Evolutionary conservation across 2,797 vertebrate genomes (phyloP).

Genomic region (Aselliscus stoliczkanus): DNA sequence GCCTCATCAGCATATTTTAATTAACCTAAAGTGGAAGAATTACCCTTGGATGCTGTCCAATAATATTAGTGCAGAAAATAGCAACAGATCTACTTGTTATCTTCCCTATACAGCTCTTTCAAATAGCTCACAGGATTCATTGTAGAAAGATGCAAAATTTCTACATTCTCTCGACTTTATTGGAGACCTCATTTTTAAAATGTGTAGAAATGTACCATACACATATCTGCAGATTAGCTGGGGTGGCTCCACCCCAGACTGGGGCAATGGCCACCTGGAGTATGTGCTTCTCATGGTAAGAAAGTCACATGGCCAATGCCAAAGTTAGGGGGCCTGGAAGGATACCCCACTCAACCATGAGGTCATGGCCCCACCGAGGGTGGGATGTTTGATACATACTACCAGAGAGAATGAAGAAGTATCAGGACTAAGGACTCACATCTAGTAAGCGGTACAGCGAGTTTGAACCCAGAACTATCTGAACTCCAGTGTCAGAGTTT

Average conservation of each 20-base stretch:
- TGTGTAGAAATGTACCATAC: not conserved
- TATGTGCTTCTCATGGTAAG: not conserved
- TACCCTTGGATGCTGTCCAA: constrained; percentile 8
- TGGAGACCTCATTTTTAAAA: not conserved
- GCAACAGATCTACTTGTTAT: not conserved
- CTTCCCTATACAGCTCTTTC: not conserved
- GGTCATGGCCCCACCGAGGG: too few species aligned
- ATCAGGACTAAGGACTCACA: too few species aligned
- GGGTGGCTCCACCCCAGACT: not conserved
- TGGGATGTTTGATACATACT: too few species aligned
- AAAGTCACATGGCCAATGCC: not conserved
- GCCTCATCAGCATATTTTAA: constrained; percentile 38
- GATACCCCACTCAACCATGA: not conserved
- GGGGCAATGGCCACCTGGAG: too few species aligned
- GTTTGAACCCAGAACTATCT: not conserved
- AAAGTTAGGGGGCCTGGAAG: not conserved
- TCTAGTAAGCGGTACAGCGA: not conserved
- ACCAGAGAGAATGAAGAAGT: not conserved
- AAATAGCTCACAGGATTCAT: not conserved
- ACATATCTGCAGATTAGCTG: not conserved
- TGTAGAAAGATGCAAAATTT: constrained; percentile 15
- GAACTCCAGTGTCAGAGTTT: not conserved
- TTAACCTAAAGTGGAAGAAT: constrained; percentile 8
- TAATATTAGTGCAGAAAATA: constrained; percentile 25
- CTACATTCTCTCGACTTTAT: not conserved